Evolutionary conservation across 2,797 vertebrate genomes (phyloP), one percentile per base, ranked within the genome.

Genomic region (Pangasius larnaudii): DNA sequence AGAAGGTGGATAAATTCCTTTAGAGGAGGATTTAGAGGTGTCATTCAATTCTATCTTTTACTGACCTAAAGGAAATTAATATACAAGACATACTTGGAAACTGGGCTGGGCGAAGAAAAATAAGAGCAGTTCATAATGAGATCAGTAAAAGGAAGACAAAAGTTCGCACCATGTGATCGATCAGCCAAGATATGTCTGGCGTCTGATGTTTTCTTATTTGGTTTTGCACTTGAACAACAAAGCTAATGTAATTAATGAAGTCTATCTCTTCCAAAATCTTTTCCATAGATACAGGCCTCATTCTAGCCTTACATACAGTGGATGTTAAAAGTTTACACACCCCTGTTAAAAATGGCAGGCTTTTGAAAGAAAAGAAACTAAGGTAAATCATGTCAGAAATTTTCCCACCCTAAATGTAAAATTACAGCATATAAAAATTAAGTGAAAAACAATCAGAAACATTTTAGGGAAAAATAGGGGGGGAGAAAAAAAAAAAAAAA

Each of bases 1-100:
- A 96, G 96, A 88, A 97, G 95, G 91, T 96, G 87, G 91, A 97
- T 89, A 90, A 97, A 97, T 42, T 97, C 96, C 97, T 97, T 91
- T 83, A 92, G 36, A 87, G 67, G 51, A 79, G 61, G 69, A 65
- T 39, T 80, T 36, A 67, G 46, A 65, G 69, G 84, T 30, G 4
- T 42, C 33, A 71, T 56, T 42, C 3, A 82, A 39, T 39, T 81
- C 58, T 33, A 16, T 51, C 0, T 16, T 69, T 84, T 84, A 69
- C 9, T 51, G 10, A 51, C n/a, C 19, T 51, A 33, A 46, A 19
- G 16, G 9, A 67, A 30, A 67, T 83, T 19, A 83, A 49, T 83
- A 49, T 39, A 36, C 16, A 56, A 36, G 10, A 27, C 46, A 39
- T 53, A 27, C 11, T n/a, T 49, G 61, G 27, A 14, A 36, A 56